A percentile compares a stretch with the other conserved stretches of the same genome.
phyloP scores from a whole-genome alignment of 2,113 vertebrate species.

The Prionailurus bengalensis region DNA sequence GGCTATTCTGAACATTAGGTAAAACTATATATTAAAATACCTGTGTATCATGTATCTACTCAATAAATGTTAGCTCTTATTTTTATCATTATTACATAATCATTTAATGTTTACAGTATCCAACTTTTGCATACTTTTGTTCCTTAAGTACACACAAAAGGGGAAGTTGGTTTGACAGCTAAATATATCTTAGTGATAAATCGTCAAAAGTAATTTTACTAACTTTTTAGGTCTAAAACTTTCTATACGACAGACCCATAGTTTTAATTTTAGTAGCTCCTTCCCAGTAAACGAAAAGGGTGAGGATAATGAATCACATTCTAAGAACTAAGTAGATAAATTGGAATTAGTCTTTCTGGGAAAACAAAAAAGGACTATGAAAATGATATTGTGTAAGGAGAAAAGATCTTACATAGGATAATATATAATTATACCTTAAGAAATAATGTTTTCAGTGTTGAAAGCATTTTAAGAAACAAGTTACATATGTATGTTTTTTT shows the following conservation, averaged over 20 bases:
- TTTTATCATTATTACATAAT: not conserved
- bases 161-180: not conserved
- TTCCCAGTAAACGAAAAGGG: not conserved
- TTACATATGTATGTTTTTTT: conserved; percentile 27
- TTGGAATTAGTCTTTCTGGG: conserved; percentile 20
- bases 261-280: conserved; percentile 49
- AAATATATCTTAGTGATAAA: conserved; percentile 29
- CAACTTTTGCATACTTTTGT: not conserved
- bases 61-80: not conserved
- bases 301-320: conserved; percentile 42
- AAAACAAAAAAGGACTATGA: not conserved
- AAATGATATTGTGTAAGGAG: conserved; percentile 6
- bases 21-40: not conserved
- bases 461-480: conserved; percentile 45
- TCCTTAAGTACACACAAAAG: not conserved
- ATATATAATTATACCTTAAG: conserved; percentile 61
- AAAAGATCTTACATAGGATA: conserved; percentile 5
- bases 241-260: not conserved
- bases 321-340: conserved; percentile 31
- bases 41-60: not conserved
- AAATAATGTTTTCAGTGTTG: conserved; percentile 11
- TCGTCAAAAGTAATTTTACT: not conserved
- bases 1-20: not conserved
- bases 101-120: not conserved
- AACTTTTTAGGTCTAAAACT: conserved; percentile 43